phyloP scores from a whole-genome alignment of 2,113 vertebrate species.

The Pteropus alecto region DNA sequence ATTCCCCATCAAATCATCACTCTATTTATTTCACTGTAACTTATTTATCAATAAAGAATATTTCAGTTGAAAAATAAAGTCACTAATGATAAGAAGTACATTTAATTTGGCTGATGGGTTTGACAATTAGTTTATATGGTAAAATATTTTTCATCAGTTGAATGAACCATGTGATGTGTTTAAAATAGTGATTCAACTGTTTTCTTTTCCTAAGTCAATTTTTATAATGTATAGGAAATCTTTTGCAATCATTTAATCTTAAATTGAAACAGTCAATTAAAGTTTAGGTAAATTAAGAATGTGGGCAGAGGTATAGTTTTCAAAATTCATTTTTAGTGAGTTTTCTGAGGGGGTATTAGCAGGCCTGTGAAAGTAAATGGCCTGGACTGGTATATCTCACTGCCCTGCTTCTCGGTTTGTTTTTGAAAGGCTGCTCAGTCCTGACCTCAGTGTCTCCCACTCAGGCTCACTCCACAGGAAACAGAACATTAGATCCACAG shows the following conservation, averaged over 20 bases:
- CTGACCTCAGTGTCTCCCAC: not conserved
- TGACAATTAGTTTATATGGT: not conserved
- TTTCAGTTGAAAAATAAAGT: slow-evolving; percentile 7
- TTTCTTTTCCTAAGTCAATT: not conserved
- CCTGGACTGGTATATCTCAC: not conserved
- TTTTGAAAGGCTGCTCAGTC: not conserved
- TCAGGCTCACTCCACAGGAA: not conserved
- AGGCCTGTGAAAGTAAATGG: not conserved
- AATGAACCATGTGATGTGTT: not conserved
- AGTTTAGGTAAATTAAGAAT: not conserved
- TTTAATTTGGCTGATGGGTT: slow-evolving; percentile 12
- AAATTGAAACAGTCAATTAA: not conserved
- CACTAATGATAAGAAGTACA: not conserved
- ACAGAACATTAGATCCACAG: not conserved
- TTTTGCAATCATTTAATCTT: not conserved
- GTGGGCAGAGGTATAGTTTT: not conserved
- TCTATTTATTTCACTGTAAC: too few relatives aligned
- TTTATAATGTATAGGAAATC: not conserved
- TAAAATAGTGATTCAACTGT: not conserved
- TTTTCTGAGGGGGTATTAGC: not conserved
- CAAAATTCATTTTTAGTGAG: not conserved
- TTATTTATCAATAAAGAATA: too few relatives aligned
- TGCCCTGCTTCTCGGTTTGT: not conserved
- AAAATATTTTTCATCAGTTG: not conserved
- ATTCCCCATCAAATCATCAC: too few relatives aligned